Base-by-base conservation (phyloP, 2,888 invertebrate species). In the Agriotes lineatus region DNA sequence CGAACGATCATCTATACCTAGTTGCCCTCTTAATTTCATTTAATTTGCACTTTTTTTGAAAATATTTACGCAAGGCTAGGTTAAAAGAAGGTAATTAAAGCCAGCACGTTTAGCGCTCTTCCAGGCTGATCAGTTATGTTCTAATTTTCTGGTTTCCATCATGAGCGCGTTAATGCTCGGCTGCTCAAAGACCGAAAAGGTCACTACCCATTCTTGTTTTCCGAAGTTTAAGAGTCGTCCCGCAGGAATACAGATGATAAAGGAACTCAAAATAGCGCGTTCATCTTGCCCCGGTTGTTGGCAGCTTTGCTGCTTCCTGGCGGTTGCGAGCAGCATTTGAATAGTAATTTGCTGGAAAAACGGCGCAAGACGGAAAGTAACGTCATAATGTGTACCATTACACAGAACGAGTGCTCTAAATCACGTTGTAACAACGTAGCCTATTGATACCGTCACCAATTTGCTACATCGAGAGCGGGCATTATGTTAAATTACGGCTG, bases 401-500 rank as follows among this genome's bases (percentile, higher is more conserved):
- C 63, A 68, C 19, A n/a, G 39, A 64, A 68, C 42, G 58, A 63
- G 52, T 54, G 30, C 44, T 35, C 72, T 76, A 76, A 75, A 75
- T 76, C 74, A 74, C 72, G 70, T 74, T 74, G 72, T 74, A 74
- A 72, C 73, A 72, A 73, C 73, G 68, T 67, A 14, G 64, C 54
- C 71, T 70, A 63, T 73, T 70, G 74, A 71, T 74, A 70, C 72
- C 67, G 73, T 72, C 73, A 71, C 74, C 74, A 74, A 76, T 76
- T 76, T 75, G 75, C 70, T 69, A 67, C 74, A 72, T 71, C 71
- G 69, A 67, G 54, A 69, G 60, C 37, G 42, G 68, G 61, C 69
- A 73, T 75, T 76, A 75, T 73, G 74, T 74, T 74, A 71, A 75
- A 75, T 75, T 75, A 76, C 74, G 72, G 68, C 70, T 68, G 63